Evolutionary conservation across 2,113 vertebrate species (phyloP).

Genomic region (Bolborhynchus lineola): DNA sequence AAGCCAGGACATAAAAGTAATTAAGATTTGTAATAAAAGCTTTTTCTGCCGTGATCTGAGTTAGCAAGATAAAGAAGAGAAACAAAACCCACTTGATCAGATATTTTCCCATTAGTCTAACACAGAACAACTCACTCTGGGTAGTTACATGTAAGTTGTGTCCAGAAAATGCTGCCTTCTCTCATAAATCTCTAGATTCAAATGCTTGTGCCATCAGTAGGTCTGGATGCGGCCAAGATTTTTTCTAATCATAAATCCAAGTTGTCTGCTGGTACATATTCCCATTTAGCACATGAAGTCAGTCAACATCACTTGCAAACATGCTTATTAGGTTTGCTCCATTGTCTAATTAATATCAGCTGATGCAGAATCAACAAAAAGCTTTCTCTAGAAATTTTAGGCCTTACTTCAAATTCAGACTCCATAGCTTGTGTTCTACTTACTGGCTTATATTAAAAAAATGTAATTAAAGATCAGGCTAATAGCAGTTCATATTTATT

Average conservation of each 20-base stretch:
- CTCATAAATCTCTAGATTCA: not conserved
- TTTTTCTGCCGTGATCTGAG: not conserved
- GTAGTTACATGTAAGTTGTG: accelerated
- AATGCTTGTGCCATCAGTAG: not conserved
- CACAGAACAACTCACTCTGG: not conserved
- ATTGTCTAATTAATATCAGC: not conserved
- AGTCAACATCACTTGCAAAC: not conserved
- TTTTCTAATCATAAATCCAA: not conserved
- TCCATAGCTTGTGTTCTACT: not conserved
- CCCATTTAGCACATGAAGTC: not conserved
- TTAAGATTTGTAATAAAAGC: not conserved
- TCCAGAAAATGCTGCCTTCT: not conserved
- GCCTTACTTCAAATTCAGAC: not conserved
- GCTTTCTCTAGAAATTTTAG: not conserved
- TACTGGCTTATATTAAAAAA: not conserved
- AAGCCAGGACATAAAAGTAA: not conserved
- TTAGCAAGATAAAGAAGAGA: not conserved
- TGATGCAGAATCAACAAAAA: not conserved
- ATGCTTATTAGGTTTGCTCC: not conserved
- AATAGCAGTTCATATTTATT: not conserved
- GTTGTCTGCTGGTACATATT: not conserved
- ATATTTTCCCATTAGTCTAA: not conserved
- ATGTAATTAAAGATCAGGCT: not conserved
- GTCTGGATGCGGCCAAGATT: not conserved
- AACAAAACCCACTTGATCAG: not conserved